Evolutionary conservation across 2,888 invertebrate species (phyloP).

Genomic region (Agrenia bidenticulata): DNA sequence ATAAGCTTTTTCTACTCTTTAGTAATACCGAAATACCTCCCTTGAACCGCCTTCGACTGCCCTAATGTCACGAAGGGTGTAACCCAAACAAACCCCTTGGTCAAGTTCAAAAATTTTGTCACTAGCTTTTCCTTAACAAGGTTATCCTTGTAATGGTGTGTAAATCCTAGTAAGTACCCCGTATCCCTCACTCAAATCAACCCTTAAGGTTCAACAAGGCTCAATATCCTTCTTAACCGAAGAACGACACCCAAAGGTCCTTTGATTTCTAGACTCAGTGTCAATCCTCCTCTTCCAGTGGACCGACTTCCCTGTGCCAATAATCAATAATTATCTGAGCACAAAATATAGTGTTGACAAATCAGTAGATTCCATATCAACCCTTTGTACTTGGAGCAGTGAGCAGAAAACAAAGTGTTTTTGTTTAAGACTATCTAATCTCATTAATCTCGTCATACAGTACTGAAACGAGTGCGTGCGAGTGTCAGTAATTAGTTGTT

Average conservation of each 20-base stretch:
- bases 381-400: no score
- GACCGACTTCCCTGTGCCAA: no score
- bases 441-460: not conserved
- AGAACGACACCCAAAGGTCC: conserved; percentile 7
- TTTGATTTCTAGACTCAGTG: conserved; percentile 12
- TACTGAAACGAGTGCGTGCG: not conserved
- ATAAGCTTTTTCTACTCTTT: conserved; percentile 40
- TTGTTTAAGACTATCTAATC: no score
- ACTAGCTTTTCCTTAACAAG: conserved; percentile 17
- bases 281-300: conserved; percentile 9
- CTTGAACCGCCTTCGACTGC: conserved; percentile 50
- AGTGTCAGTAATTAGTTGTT: conserved; percentile 5
- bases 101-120: conserved; percentile 45
- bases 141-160: conserved; percentile 17
- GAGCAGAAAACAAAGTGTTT: no score
- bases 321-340: no score
- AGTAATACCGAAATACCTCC: conserved; percentile 46
- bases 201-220: not conserved
- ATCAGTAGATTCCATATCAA: no score
- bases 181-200: not conserved
- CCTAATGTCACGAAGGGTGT: conserved; percentile 53
- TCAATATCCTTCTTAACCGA: not conserved
- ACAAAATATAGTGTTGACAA: no score
- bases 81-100: conserved; percentile 51
- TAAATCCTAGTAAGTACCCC: conserved; percentile 15